Base-by-base conservation (phyloP, 2,888 invertebrate species). In the Phytoseiulus persimilis region DNA sequence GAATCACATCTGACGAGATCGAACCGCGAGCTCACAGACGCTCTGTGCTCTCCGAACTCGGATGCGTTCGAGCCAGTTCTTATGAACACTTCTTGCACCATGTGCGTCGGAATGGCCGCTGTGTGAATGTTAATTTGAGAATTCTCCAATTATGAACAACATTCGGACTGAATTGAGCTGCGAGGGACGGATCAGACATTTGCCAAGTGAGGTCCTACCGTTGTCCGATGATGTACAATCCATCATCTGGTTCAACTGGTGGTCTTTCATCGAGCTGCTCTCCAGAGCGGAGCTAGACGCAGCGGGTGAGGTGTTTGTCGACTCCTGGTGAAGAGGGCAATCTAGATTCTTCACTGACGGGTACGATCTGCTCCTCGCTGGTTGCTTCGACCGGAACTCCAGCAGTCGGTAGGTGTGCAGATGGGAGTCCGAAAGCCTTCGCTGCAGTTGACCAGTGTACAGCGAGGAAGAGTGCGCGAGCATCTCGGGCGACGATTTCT, bases 1-100 rank as follows among this genome's bases (percentile, higher is more conserved):
- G 87, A 87, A 87, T 87, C 87, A n/a, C 87, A 87, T 45, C 87
- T 28, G 87, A 32, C 32, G 0, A 87, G 32, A 45, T 87, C 87
- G 87, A 87, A 87, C 33, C 87, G 87, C 32, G 87, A 87, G 87
- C 87, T 87, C 11, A 87, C 87, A 14, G 87, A 87, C 6, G 87
- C 87, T 32, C 87, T 28, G 45, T 87, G 87, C 11, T 45, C 33
- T 33, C 87, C 87, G 87, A 39, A 87, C 45, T 87, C 87, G 0
- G 87, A 87, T 0, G 87, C 87, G 32, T 33, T 87, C 14, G 87
- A 87, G 32, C 87, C 87, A 23, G 39, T 31, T n/a, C 87, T 33
- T n/a, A 87, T 45, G 87, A 87, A 32, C 87, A 87, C 45, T 11
- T 87, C 87, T 3, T 87, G 87, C 2, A 23, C 18, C 28, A 65